These are phyloP conservation scores for Archaeoteleia sp. DNA, from an alignment of 2,888 invertebrate species.

Conservation along the genomic window DNA sequence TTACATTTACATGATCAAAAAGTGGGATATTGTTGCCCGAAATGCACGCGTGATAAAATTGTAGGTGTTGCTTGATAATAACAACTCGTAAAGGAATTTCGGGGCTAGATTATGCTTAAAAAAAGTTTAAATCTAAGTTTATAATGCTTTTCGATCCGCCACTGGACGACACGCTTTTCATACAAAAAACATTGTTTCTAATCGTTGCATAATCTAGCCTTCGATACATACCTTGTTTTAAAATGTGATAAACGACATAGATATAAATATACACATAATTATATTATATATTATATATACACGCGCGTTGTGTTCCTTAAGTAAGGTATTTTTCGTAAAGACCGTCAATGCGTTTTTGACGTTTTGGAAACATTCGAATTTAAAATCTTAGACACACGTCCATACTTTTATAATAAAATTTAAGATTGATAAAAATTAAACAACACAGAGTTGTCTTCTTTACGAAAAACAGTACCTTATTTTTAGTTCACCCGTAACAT, in stretches of 20 bases:
- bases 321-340: constrained; percentile 54
- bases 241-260: constrained; percentile 67
- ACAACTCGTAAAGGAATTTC: constrained; percentile 28
- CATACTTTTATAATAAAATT: constrained; percentile 46
- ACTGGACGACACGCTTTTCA: background rate
- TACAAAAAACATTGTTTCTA: background rate
- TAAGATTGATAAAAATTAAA: constrained; percentile 12
- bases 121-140: constrained; percentile 2
- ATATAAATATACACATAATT: constrained; percentile 54
- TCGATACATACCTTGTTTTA: constrained; percentile 65
- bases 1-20: constrained; percentile 19
- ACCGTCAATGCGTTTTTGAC: constrained; percentile 31
- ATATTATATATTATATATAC: constrained; percentile 47
- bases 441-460: constrained; percentile 32
- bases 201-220: constrained; percentile 49
- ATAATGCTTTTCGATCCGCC: constrained; percentile 5
- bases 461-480: constrained; percentile 55
- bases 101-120: constrained; percentile 30
- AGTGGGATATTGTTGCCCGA: constrained; percentile 6
- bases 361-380: constrained; percentile 39
- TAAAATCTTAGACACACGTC: constrained; percentile 37
- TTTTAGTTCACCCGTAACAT: constrained; percentile 55
- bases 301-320: constrained; percentile 50
- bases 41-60: constrained; percentile 7
- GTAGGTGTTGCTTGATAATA: constrained; percentile 36